Evolutionary conservation across 1,140 invertebrate species (phyloP).

Genomic region (Acromyrmex heyeri): DNA sequence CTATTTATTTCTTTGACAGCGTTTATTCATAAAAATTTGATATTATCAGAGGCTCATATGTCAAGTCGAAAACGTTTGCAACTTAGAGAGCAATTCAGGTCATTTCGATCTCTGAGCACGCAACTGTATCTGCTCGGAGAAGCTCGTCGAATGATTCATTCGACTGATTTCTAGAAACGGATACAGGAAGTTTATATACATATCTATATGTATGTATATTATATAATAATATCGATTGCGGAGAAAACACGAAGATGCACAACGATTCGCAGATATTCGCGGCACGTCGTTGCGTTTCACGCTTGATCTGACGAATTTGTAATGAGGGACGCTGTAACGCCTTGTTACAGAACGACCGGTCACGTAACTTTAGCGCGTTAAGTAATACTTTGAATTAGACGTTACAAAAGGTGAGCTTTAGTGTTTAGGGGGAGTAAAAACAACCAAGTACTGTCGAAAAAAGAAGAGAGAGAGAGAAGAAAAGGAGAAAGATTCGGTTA

Average conservation of each 20-base stretch:
- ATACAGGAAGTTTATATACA: conserved; percentile 1
- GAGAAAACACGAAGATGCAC: conserved; percentile 49
- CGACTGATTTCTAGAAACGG: conserved; percentile 4
- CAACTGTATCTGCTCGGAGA: not conserved
- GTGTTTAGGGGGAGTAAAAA: conserved; percentile 52
- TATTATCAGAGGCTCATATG: not conserved
- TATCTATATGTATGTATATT: not conserved
- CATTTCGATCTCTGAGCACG: not conserved
- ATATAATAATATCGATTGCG: conserved; percentile 7
- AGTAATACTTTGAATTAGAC: conserved; percentile 76
- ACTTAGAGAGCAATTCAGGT: not conserved
- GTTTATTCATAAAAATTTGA: not conserved
- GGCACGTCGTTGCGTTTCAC: conserved; percentile 71
- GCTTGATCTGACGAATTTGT: conserved; percentile 74
- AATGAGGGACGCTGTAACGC: conserved; percentile 74
- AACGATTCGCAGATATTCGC: conserved; percentile 57
- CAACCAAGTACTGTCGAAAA: conserved; percentile 42
- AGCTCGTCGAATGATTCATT: not conserved
- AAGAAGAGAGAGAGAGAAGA: not conserved
- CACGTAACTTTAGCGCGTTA: conserved; percentile 73
- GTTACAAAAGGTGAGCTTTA: conserved; percentile 72
- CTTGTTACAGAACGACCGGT: conserved; percentile 75
- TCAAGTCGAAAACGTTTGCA: not conserved
- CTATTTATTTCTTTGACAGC: not conserved
- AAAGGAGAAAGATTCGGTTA: conserved; percentile 39